phyloP scores from a whole-genome alignment of 2,113 vertebrate genomes.

The Platysternon megacephalum region DNA sequence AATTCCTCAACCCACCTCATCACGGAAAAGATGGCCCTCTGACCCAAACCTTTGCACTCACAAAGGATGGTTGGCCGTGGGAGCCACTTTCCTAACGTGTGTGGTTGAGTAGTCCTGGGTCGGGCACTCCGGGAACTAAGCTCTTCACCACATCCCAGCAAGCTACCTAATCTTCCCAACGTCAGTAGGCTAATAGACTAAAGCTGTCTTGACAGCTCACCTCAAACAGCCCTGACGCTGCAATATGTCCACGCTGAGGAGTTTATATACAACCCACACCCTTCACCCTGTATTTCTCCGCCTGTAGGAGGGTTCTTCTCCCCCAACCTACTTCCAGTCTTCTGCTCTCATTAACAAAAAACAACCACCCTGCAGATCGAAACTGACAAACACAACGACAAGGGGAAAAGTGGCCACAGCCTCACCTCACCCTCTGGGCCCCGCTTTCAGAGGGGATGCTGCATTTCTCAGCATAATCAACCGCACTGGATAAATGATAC shows the following conservation, averaged over 20 bases:
- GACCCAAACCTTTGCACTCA: neutral
- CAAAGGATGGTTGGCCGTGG: neutral
- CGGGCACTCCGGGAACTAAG: neutral
- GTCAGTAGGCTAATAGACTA: neutral
- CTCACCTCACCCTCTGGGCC: neutral
- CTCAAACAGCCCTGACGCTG: accelerated
- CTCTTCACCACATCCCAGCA: accelerated
- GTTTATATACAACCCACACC: accelerated
- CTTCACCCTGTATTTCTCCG: accelerated
- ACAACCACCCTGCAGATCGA: neutral
- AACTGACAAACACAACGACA: neutral
- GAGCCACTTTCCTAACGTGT: accelerated
- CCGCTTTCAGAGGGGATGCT: neutral
- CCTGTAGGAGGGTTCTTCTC: neutral
- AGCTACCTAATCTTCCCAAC: too few relatives aligned
- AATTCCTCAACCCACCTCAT: neutral
- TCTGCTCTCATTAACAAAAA: neutral
- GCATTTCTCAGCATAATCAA: neutral
- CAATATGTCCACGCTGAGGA: neutral
- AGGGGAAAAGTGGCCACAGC: neutral
- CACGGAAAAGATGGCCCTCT: neutral
- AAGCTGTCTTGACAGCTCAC: neutral
- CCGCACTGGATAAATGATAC: neutral
- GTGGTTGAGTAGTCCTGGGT: neutral
- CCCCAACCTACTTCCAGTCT: neutral